Evolutionary conservation across 2,113 vertebrate genomes (phyloP), one percentile per base, ranked within the genome.

Genomic region (Cnemophilus loriae): DNA sequence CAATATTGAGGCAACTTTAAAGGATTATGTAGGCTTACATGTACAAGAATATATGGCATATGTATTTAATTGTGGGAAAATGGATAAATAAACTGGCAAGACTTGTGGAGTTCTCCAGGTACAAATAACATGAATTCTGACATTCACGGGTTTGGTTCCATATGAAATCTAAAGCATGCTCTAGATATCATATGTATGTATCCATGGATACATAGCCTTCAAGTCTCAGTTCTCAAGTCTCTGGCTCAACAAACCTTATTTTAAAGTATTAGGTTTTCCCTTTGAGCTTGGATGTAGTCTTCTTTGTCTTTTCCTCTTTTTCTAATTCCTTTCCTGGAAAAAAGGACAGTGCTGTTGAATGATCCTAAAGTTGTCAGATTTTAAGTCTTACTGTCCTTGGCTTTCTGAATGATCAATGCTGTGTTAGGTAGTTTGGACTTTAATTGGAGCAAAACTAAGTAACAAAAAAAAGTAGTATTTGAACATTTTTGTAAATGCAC

Each of bases 401-500:
- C 10, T 67, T 89, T 80, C 22, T 69, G 63, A 73, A 53, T 37
- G 55, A 57, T 24, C 3, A 9, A 0, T 85, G 27, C 16, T 8
- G 6, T 6, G 4, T 65, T 87, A 28, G 19, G 5, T 57, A 15
- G 26, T 64, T 67, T 32, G 11, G 37, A 11, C 11, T 4, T 9
- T 37, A 32, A 18, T 30, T 68, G 41, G 44, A 57, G 44, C n/a
- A 76, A 79, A 93, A 37, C 64, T 24, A 46, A 44, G 8, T 17
- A 41, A 11, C 16, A 18, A 23, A 47, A 47, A 78, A 56, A 21
- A 19, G 0, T 0, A 16, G 2, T 20, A 21, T 77, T 74, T 30
- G 52, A 50, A 16, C 2, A 1, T 16, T 52, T 46, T 4, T 37
- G 15, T n/a, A 56, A 52, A 60, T 44, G 8, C 3, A 5, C 0